phyloP scores from a whole-genome alignment of 92 coral and sea anemone species.

The Palythoa caribaeorum region DNA sequence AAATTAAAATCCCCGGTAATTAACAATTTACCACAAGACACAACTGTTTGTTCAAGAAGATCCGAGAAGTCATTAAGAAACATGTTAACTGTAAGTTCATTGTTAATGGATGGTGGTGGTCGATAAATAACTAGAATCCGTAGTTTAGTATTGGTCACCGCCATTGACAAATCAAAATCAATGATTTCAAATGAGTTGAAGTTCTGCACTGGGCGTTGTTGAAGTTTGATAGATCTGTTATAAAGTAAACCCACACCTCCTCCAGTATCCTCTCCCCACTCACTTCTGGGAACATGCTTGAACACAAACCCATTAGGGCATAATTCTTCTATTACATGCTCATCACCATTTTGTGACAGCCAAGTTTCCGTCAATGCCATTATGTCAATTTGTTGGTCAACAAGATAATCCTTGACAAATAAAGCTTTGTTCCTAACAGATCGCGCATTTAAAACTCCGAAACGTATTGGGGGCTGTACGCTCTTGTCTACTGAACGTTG shows the following conservation, averaged over 20 bases:
- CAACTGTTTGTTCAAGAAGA: slow-evolving; percentile 2
- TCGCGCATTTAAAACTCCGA: slow-evolving; percentile 14
- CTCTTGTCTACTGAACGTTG: slow-evolving; percentile 16
- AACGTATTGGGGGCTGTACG: slow-evolving; percentile 6
- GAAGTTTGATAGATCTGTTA: no score
- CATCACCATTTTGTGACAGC: no score
- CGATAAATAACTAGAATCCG: slow-evolving; percentile 30
- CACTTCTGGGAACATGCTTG: no score
- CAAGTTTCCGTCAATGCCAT: no score
- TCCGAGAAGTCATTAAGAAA: slow-evolving; percentile 10
- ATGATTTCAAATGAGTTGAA: slow-evolving; percentile 10
- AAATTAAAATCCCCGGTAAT: slow-evolving; percentile 21
- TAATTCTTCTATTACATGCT: no score
- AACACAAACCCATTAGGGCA: no score
- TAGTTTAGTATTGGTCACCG: not conserved
- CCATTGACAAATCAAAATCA: slow-evolving; percentile 5
- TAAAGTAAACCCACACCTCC: no score
- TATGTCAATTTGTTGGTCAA: no score
- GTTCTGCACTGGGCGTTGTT: no score
- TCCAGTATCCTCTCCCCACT: no score
- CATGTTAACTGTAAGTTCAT: not conserved
- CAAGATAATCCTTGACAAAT: not conserved
- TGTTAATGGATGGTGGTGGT: slow-evolving; percentile 15
- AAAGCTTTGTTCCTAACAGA: slow-evolving; percentile 2
- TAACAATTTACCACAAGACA: not conserved